Percentiles rank a stretch among this genome's conserved stretches.
phyloP scores from a whole-genome alignment of 2,113 vertebrate species.

The Halcyon senegalensis region DNA sequence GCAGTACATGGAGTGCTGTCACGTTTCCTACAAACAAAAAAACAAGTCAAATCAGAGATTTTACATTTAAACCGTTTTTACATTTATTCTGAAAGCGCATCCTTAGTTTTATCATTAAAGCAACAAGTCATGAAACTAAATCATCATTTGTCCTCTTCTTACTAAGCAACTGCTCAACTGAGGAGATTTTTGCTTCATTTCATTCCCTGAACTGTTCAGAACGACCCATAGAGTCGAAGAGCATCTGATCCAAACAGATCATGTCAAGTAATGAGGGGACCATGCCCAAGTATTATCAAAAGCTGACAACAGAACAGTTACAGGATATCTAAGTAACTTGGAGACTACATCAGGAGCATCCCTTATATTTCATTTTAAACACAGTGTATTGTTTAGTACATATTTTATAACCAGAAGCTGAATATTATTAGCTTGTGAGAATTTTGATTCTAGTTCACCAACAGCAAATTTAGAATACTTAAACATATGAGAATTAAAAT shows the following conservation, averaged over 20 bases:
- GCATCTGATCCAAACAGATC: background rate
- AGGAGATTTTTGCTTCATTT: background rate
- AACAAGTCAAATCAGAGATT: conserved; percentile 48
- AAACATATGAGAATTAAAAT: background rate
- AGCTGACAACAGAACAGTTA: background rate
- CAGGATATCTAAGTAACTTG: background rate
- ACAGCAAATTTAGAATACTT: background rate
- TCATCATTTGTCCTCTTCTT: background rate
- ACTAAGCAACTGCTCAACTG: background rate
- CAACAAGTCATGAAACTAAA: background rate
- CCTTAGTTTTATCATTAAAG: background rate
- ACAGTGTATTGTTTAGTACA: rapidly evolving
- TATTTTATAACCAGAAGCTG: background rate
- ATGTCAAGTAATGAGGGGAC: background rate
- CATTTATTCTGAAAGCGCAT: conserved; percentile 17
- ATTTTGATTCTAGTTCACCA: background rate
- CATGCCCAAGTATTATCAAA: background rate
- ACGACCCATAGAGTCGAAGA: background rate
- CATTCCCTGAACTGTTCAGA: background rate
- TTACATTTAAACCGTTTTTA: background rate
- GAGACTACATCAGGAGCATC: background rate
- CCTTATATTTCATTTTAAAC: background rate
- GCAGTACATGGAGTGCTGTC: background rate
- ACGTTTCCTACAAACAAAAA: conserved; percentile 61
- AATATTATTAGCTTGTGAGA: background rate